These are phyloP conservation scores for Manduca sexta DNA, from an alignment of 1,140 invertebrate species.

Conservation along the genomic window DNA sequence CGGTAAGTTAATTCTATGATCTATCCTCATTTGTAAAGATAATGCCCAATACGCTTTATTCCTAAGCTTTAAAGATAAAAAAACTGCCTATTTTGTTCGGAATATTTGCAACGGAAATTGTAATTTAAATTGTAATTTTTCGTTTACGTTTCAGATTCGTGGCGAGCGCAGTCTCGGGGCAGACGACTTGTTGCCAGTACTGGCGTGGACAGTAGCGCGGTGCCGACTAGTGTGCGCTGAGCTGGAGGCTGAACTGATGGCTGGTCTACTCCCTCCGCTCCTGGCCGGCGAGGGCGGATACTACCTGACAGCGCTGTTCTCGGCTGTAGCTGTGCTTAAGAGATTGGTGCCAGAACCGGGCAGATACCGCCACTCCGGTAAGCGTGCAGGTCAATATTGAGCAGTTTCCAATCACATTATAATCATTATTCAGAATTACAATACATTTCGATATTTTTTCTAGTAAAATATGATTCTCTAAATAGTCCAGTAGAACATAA, in stretches of 20 bases:
- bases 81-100: no score
- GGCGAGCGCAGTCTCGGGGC: slow-evolving; percentile 79
- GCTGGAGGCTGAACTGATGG: slow-evolving; percentile 96
- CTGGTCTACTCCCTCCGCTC: slow-evolving; percentile 91
- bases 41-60: no score
- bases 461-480: no score
- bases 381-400: slow-evolving; percentile 14
- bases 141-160: slow-evolving; percentile 42
- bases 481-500: no score
- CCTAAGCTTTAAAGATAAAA: no score
- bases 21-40: no score
- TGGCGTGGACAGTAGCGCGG: slow-evolving; percentile 92
- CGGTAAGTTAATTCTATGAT: slow-evolving; percentile 74
- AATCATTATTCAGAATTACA: no score
- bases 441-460: no score
- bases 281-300: slow-evolving; percentile 94
- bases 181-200: slow-evolving; percentile 90
- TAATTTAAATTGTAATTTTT: background rate
- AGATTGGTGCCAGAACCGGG: slow-evolving; percentile 75
- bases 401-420: no score
- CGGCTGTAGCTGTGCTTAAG: slow-evolving; percentile 94
- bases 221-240: slow-evolving; percentile 91
- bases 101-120: no score
- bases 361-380: slow-evolving; percentile 43
- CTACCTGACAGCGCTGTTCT: slow-evolving; percentile 93